Evolutionary conservation across 2,113 vertebrate species (phyloP).

Genomic region (Tringa solitaria): DNA sequence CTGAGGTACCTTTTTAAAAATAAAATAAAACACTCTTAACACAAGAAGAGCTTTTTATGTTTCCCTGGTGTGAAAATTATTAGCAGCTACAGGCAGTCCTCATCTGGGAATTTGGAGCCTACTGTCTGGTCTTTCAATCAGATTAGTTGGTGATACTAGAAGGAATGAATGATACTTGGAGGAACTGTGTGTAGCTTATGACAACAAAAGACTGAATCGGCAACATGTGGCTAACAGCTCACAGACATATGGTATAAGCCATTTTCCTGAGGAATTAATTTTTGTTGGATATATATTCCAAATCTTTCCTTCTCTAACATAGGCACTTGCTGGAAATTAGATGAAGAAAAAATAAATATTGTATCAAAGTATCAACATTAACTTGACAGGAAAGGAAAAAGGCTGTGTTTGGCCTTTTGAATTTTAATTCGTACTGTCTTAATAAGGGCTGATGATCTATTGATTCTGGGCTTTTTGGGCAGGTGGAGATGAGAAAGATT

Average conservation of each 20-base stretch:
- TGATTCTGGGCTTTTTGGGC: background rate
- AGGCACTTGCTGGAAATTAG: conserved; percentile 6
- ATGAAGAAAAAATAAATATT: conserved; percentile 8
- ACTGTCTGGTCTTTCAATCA: conserved; percentile 28
- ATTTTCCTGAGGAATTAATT: background rate
- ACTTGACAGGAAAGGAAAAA: background rate
- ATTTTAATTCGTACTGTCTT: background rate
- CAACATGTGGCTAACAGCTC: conserved; percentile 24
- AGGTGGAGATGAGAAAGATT: background rate
- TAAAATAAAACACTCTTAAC: conserved; percentile 21
- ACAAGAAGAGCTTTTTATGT: conserved; percentile 15
- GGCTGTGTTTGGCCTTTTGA: background rate
- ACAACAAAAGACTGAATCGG: background rate
- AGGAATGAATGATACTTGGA: background rate
- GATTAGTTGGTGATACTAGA: background rate
- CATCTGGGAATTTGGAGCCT: conserved; percentile 16
- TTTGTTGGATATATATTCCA: background rate
- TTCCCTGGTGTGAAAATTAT: conserved; percentile 50
- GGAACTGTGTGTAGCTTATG: background rate
- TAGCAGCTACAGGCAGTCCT: conserved; percentile 19
- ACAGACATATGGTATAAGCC: background rate
- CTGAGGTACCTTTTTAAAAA: conserved; percentile 32
- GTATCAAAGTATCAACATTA: background rate
- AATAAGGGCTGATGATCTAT: background rate
- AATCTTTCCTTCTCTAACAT: background rate